Conservation (phyloP, 2,797 vertebrate species). For the Vireo griseus region DNA sequence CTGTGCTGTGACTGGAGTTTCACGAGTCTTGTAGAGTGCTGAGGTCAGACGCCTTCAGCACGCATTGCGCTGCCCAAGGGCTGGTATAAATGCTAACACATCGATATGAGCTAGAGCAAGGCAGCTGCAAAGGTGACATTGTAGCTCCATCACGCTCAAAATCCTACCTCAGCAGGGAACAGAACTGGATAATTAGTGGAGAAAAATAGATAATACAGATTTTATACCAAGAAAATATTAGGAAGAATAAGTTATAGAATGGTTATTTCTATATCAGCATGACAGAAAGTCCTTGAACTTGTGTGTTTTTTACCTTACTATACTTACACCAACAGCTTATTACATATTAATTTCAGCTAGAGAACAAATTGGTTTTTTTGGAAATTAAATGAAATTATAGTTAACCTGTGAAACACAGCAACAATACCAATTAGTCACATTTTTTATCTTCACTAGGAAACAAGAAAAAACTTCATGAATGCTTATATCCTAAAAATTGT, state of each 20-base stretch:
- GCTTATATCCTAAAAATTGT: background rate
- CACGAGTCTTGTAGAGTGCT: background rate
- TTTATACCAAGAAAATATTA: background rate
- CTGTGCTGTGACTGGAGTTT: background rate
- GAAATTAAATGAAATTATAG: background rate
- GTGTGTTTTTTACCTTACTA: background rate
- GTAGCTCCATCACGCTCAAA: background rate
- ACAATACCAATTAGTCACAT: background rate
- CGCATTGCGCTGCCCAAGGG: background rate
- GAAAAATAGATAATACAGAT: background rate
- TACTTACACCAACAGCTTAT: background rate
- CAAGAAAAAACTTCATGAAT: background rate
- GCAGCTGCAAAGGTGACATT: background rate
- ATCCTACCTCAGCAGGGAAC: background rate
- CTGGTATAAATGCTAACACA: background rate
- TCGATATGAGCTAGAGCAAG: background rate
- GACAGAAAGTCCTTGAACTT: background rate
- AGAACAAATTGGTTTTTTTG: background rate
- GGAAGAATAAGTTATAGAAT: background rate
- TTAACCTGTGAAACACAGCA: background rate
- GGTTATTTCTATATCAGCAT: background rate
- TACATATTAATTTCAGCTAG: background rate
- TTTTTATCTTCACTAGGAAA: background rate
- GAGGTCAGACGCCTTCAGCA: background rate
- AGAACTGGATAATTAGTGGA: background rate